Evolutionary conservation across 2,797 vertebrate genomes (phyloP).

Genomic region (Sphaeramia orbicularis): DNA sequence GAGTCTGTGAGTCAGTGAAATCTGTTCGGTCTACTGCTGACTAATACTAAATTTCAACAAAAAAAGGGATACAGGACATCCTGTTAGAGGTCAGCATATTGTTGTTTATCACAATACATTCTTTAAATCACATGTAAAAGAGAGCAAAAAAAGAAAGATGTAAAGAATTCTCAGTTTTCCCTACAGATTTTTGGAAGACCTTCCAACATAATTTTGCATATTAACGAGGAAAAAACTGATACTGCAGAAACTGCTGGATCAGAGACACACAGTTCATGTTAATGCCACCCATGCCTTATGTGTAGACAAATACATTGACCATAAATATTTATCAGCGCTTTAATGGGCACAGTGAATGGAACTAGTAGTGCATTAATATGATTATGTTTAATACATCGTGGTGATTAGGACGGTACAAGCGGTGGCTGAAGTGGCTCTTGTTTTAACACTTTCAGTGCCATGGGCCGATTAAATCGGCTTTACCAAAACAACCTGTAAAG

Average conservation of each 20-base stretch:
- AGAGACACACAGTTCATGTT: slow-evolving; percentile 31
- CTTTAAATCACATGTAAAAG: too few relatives aligned
- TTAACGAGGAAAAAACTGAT: slow-evolving; percentile 30
- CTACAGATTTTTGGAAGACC: slow-evolving; percentile 14
- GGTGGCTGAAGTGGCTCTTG: slow-evolving; percentile 8
- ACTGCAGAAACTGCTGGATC: slow-evolving; percentile 32
- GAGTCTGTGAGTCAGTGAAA: too few relatives aligned
- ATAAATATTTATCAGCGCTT: slow-evolving; percentile 54
- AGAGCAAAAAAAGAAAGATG: too few relatives aligned
- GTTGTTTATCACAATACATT: too few relatives aligned
- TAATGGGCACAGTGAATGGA: slow-evolving; percentile 27
- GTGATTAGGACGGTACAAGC: slow-evolving; percentile 18
- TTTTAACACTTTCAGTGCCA: too few relatives aligned
- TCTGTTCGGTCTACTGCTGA: too few relatives aligned
- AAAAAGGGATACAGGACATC: too few relatives aligned
- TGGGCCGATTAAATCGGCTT: too few relatives aligned
- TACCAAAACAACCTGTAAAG: too few relatives aligned
- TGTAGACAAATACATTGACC: slow-evolving; percentile 21
- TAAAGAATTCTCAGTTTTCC: slow-evolving; percentile 7
- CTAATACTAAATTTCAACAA: too few relatives aligned
- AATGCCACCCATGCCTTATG: slow-evolving; percentile 25
- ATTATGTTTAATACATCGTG: slow-evolving; percentile 29
- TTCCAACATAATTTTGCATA: slow-evolving; percentile 54
- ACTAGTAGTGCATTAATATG: slow-evolving; percentile 19
- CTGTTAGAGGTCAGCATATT: too few relatives aligned